Conservation (phyloP, 2,888 invertebrate genomes). For the Drosophila affinis region DNA sequence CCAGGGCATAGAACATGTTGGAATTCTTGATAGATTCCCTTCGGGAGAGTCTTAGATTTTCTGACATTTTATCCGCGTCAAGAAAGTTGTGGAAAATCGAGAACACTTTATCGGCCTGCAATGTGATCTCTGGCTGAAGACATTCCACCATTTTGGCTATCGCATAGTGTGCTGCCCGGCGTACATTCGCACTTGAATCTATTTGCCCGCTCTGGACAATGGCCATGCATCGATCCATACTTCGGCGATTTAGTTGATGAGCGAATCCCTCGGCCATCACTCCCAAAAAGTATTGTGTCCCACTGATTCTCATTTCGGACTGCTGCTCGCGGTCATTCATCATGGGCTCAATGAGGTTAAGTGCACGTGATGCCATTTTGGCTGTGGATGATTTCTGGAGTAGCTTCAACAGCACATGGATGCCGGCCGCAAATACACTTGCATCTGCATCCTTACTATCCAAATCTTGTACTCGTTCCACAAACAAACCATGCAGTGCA, state of each 20-base stretch:
- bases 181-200: constrained; percentile 16
- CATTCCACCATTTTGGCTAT: constrained; percentile 27
- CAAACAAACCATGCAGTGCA: constrained; percentile 10
- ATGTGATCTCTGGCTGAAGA: constrained; percentile 37
- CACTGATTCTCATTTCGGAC: constrained; percentile 1
- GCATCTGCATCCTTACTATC: background rate
- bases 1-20: constrained; percentile 32
- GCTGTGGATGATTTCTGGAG: constrained; percentile 6
- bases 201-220: constrained; percentile 14
- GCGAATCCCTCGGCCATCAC: constrained; percentile 20
- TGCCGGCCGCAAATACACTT: background rate
- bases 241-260: background rate
- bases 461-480: constrained; percentile 2
- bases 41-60: background rate
- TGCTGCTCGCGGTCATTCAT: constrained; percentile 7
- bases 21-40: background rate
- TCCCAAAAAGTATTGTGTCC: constrained; percentile 2
- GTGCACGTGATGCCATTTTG: constrained; percentile 8
- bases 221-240: constrained; percentile 9
- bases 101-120: constrained; percentile 4
- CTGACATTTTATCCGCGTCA: background rate
- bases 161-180: constrained; percentile 6
- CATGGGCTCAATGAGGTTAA: constrained; percentile 24
- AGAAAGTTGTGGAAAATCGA: constrained; percentile 19
- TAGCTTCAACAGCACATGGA: background rate